These are phyloP conservation scores for Danaus plexippus DNA, from an alignment of 1,140 invertebrate species.

Conservation along the genomic window DNA sequence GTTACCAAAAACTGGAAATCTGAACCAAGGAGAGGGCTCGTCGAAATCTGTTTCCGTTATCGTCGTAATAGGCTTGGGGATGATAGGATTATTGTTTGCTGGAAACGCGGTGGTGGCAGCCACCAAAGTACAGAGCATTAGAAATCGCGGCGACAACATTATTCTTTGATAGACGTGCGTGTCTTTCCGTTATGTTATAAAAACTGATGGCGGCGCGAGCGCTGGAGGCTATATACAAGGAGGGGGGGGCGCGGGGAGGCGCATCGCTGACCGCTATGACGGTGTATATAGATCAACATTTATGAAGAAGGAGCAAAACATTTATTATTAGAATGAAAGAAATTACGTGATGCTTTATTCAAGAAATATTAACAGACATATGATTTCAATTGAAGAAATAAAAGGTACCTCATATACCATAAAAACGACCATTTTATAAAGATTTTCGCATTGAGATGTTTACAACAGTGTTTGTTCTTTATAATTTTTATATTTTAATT, in stretches of 20 bases:
- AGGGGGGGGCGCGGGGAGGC: constrained; percentile 45
- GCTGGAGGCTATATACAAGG: constrained; percentile 56
- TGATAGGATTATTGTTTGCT: constrained; percentile 29
- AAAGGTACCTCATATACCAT: too few species aligned
- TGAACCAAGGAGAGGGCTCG: constrained; percentile 45
- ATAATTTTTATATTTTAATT: too few species aligned
- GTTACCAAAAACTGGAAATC: constrained; percentile 45
- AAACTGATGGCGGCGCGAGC: constrained; percentile 52
- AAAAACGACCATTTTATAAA: too few species aligned
- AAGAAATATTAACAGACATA: too few species aligned
- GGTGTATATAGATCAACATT: constrained; percentile 14
- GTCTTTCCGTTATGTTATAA: constrained; percentile 31
- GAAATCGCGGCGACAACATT: constrained; percentile 50
- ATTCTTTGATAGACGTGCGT: constrained; percentile 35
- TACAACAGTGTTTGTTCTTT: too few species aligned
- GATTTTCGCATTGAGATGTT: too few species aligned
- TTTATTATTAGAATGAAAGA: too few species aligned
- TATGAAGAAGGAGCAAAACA: too few species aligned
- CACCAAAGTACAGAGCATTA: constrained; percentile 38
- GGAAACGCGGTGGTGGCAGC: constrained; percentile 43
- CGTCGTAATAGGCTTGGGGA: constrained; percentile 37
- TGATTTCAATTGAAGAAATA: too few species aligned
- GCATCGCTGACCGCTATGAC: constrained; percentile 45
- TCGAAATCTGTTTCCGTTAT: constrained; percentile 45
- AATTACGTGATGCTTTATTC: too few species aligned